Conservation (phyloP, 2,797 vertebrate genomes). For the Sebastolobus altivelis region DNA sequence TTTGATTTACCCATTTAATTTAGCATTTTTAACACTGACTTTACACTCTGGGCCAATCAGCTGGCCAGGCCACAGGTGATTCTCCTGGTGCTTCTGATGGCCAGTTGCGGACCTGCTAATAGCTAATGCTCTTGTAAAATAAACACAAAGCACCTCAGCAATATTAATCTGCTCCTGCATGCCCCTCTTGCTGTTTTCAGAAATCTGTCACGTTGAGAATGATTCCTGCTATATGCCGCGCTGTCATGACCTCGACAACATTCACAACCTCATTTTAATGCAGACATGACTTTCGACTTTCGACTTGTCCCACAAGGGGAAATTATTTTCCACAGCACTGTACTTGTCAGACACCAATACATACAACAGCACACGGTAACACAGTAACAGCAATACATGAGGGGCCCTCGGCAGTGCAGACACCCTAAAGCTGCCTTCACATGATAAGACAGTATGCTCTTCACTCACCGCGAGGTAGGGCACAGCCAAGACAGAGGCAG, state of each 20-base stretch:
- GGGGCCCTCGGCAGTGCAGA: constrained; percentile 13
- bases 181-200: constrained; percentile 18
- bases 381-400: background rate
- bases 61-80: background rate
- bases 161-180: constrained; percentile 7
- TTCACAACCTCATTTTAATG: constrained; percentile 35
- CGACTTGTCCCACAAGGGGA: too few species aligned
- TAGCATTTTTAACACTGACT: background rate
- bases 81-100: background rate
- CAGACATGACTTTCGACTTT: background rate
- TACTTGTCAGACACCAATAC: too few species aligned
- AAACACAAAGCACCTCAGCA: constrained; percentile 5
- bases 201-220: constrained; percentile 30
- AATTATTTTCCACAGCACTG: too few species aligned
- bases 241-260: constrained; percentile 27
- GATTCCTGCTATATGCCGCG: constrained; percentile 12
- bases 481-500: too few species aligned
- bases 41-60: background rate
- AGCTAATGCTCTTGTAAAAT: background rate
- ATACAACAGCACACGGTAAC: too few species aligned
- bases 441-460: too few species aligned
- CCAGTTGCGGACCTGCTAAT: background rate
- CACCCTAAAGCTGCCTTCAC: too few species aligned
- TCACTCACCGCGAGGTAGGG: too few species aligned
- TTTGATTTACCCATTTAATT: constrained; percentile 4